phyloP scores from a whole-genome alignment of 2,888 invertebrate species.

The Harpagoxenus sublaevis region DNA sequence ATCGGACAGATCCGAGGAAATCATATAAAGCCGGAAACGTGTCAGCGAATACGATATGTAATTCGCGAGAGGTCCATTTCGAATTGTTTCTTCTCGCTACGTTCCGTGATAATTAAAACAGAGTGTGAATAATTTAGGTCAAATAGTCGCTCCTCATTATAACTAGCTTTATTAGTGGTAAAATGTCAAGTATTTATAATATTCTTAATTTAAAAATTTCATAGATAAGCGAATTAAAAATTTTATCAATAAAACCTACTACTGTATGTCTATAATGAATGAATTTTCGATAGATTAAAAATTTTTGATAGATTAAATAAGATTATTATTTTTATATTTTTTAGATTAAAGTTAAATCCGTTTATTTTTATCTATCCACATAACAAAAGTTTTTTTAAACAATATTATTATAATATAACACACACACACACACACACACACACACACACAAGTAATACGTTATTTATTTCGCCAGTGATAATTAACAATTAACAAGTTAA shows the following conservation, averaged over 20 bases:
- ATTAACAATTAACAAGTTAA: no score
- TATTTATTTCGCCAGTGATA: no score
- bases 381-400: neutral
- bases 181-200: constrained; percentile 26
- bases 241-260: neutral
- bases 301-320: neutral
- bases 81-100: neutral
- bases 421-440: no score
- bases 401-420: neutral
- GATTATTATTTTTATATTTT: neutral
- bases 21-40: constrained; percentile 32
- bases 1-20: constrained; percentile 4
- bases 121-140: neutral
- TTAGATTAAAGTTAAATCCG: neutral
- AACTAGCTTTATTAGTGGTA: neutral
- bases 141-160: neutral
- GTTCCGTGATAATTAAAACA: neutral
- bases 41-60: neutral
- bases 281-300: neutral
- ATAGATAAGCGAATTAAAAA: neutral
- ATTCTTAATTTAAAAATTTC: neutral
- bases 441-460: no score
- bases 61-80: neutral
- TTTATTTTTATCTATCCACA: neutral
- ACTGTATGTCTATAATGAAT: neutral